These are phyloP conservation scores for Pangasius djambal DNA, from an alignment of 2,797 vertebrate genomes.

Conservation along the genomic window DNA sequence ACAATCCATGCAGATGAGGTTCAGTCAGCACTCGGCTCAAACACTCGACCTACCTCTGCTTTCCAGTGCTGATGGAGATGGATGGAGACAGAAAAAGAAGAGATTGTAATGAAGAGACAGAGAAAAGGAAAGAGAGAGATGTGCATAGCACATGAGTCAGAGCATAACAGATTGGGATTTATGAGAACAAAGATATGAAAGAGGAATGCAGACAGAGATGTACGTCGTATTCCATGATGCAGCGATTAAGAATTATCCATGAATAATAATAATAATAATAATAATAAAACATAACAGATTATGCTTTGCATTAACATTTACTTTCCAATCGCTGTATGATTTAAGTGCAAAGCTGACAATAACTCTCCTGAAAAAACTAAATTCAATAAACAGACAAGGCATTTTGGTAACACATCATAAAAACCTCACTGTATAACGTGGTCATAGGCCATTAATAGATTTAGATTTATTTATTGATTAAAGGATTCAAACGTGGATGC, in stretches of 20 bases:
- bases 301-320: background rate
- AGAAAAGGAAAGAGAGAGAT: constrained; percentile 56
- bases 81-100: constrained; percentile 61
- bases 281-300: background rate
- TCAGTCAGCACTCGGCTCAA: constrained; percentile 62
- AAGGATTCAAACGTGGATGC: background rate
- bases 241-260: background rate
- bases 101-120: constrained; percentile 52
- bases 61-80: constrained; percentile 79
- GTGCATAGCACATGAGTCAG: constrained; percentile 1
- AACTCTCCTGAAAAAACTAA: background rate
- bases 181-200: constrained; percentile 39
- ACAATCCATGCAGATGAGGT: constrained; percentile 63
- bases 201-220: constrained; percentile 36
- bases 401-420: background rate
- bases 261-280: background rate
- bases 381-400: background rate
- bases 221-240: background rate
- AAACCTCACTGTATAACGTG: background rate
- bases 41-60: constrained; percentile 78
- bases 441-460: background rate
- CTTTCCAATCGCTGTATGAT: background rate
- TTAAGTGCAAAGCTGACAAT: background rate
- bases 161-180: constrained; percentile 3
- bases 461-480: background rate